Evolutionary conservation across 2,113 vertebrate species (phyloP).

Genomic region (Entosphenus tridentatus): DNA sequence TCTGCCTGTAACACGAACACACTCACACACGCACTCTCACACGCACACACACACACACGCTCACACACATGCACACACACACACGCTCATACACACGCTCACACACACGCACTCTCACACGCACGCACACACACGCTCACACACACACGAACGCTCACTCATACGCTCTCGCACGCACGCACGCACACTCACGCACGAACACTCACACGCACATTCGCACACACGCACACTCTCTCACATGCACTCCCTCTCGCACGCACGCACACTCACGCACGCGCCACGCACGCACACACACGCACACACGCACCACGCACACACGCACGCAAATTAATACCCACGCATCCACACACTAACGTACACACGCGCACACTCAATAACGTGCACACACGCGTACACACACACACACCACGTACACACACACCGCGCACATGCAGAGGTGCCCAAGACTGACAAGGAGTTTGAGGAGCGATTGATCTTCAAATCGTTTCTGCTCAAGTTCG

Average conservation of each 20-base stretch:
- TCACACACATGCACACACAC: neutral
- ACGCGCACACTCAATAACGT: neutral
- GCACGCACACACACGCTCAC: conserved; percentile 35
- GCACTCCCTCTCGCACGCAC: too few relatives aligned
- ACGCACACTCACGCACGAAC: conserved; percentile 17
- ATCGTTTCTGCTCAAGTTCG: conserved; percentile 80
- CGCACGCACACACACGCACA: neutral
- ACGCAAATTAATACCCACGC: neutral
- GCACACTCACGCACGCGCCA: too few relatives aligned
- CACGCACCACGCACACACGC: neutral
- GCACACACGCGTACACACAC: neutral
- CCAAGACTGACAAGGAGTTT: conserved; percentile 70
- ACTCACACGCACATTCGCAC: neutral
- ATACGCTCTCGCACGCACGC: too few relatives aligned
- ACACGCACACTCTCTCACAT: neutral
- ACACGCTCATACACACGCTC: neutral
- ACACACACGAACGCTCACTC: neutral
- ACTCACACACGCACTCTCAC: neutral
- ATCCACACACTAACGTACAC: neutral
- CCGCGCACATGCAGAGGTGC: conserved; percentile 36
- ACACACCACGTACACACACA: neutral
- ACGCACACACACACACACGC: neutral
- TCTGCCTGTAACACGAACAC: neutral
- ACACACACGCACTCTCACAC: neutral
- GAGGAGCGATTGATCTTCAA: conserved; percentile 78